Base-by-base conservation (phyloP, 2,113 vertebrate genomes). In the Phaethon lepturus region DNA sequence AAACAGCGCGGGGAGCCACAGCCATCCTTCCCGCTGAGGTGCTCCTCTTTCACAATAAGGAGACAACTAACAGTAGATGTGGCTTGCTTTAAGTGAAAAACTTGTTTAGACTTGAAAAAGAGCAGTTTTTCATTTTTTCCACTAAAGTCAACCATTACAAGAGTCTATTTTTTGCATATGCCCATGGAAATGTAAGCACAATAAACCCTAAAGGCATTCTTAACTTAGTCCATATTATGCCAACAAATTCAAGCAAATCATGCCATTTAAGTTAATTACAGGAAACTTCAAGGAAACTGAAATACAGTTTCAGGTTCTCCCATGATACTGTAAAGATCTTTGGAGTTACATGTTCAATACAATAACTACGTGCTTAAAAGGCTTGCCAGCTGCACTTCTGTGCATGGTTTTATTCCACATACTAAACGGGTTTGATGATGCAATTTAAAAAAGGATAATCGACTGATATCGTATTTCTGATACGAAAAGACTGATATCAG, bases 241-340 rank as follows among this genome's bases (percentile, higher is more conserved):
- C 86, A 93, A 89, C 83, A 91, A 95, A 96, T 82, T 86, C 86
- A 89, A 89, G 84, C 74, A 97, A 95, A 94, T 91, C 50, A 1
- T 20, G 17, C 8, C 7, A 19, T 82, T 95, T 84, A 80, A 84
- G 64, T 84, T 75, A 96, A 93, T 91, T 81, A 91, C 81, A 96
- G 71, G 84, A 95, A 95, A 86, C 76, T 92, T 88, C 52, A 80
- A 88, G 72, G 56, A 69, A 95, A 87, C 56, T 78, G 81, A 95
- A 95, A 92, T 62, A 67, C 12, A 80, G 58, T 89, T 95, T 56
- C 86, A 74, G 69, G 47, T 90, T 95, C 69, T 87, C 80, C 62
- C 83, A 62, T 4, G 64, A 91, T 33, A 85, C 47, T 63, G 71
- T 81, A 91, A 95, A 91, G 83, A 69, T n/a, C 45, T 67, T 47